Evolutionary conservation across 2,888 invertebrate genomes (phyloP), one percentile per base, ranked within the genome.

Genomic region (Idaea straminata): DNA sequence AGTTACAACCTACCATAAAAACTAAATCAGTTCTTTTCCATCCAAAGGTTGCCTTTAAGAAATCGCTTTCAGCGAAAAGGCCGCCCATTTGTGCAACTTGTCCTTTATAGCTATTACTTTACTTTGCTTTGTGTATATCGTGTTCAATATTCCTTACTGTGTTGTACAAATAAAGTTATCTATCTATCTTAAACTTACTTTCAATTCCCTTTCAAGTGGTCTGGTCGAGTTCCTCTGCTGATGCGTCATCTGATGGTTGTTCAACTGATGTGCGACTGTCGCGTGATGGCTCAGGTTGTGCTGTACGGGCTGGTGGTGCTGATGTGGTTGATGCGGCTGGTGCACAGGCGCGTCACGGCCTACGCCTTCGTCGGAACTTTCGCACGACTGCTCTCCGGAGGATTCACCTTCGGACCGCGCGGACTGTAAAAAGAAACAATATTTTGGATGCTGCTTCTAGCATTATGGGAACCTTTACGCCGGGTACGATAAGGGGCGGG

Each of bases 291-390:
- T 81, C 78, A 87, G 72, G 69, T 75, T 83, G 75, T 85, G 79
- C 59, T 75, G 72, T 59, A 77, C 77, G 35, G 78, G 76, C 69
- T 81, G 79, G 66, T 83, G 80, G 61, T 71, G 74, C 64, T 77
- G 82, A 25, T 79, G 83, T 3, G 78, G 76, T 63, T 76, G 80
- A 61, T 75, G 81, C 16, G 74, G 76, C 59, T 75, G 79, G 62
- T 77, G 81, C 4, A 77, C 85, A 0, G 90, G 87, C 13, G 83
- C 89, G 74, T 89, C 89, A n/a, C 91, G 84, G 15, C 90, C 91
- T 15, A 92, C 90, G 0, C 93, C 92, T 73, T 92, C 92, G 80
- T 93, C 93, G 0, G 92, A 92, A 68, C 91, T 90, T 77, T 92
- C 92, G 73, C 91, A 90, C 5, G 92, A 92, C 71, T 92, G 92